These are phyloP conservation scores for Propithecus coquereli DNA, from an alignment of 2,113 vertebrate species.

Conservation along the genomic window DNA sequence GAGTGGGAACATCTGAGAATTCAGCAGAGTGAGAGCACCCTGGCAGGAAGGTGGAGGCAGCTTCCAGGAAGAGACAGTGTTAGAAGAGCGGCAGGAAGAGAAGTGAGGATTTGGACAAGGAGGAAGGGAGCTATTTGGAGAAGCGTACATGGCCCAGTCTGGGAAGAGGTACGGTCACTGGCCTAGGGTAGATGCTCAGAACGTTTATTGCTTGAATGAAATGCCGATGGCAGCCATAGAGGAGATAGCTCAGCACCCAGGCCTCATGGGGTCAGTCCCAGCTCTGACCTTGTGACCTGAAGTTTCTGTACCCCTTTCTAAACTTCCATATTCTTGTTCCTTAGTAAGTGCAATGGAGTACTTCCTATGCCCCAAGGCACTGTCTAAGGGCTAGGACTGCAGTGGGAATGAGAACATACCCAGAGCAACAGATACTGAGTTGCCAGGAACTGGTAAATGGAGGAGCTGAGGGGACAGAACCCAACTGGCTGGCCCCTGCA, in stretches of 20 bases:
- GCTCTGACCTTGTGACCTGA: not conserved
- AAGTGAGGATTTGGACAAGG: not conserved
- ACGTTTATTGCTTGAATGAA: no score
- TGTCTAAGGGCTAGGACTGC: not conserved
- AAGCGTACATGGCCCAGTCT: fast-evolving
- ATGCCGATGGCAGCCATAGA: fast-evolving
- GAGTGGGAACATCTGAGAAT: no score
- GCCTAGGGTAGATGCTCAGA: not conserved
- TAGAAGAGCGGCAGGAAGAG: not conserved
- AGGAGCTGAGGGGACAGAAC: fast-evolving
- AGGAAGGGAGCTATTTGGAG: not conserved
- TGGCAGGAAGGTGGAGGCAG: not conserved
- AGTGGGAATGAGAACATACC: fast-evolving
- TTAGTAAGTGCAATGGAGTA: fast-evolving
- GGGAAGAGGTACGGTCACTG: not conserved
- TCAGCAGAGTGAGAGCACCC: not conserved
- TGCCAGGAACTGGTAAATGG: not conserved
- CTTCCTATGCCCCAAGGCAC: not conserved
- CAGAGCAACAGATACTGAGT: not conserved
- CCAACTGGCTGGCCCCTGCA: fast-evolving
- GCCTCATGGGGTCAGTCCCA: not conserved
- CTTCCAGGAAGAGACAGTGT: not conserved
- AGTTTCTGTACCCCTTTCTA: not conserved
- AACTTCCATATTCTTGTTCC: not conserved
- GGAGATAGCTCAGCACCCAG: not conserved